Evolutionary conservation across 2,113 vertebrate genomes (phyloP), one percentile per base, ranked within the genome.

Genomic region (Irena cyanogastra): DNA sequence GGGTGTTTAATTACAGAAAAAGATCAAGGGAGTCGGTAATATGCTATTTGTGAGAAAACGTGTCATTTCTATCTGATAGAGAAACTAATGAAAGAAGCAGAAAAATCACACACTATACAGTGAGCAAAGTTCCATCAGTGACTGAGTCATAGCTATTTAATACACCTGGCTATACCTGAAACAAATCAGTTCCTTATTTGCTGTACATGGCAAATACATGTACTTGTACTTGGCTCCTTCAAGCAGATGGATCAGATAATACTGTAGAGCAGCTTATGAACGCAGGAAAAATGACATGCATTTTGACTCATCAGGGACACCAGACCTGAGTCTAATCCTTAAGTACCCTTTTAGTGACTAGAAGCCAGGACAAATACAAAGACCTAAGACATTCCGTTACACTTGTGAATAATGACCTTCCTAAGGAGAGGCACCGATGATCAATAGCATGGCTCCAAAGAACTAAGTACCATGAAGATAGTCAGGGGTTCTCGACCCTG

Each of bases 261-360:
- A 59, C 0, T 27, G 7, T 2, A 60, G 33, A 59, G 19, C 41
- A 79, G 21, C 26, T 66, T 5, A 66, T 16, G 41, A 70, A 81
- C 1, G 6, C 0, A 0, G 4, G 26, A 42, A 77, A 77, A 75
- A 35, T 14, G 5, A 50, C 22, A 26, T 6, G 11, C 6, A 13
- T 44, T 85, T 83, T 76, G 27, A 83, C 27, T 69, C 41, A 24
- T 33, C 59, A 47, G 2, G 24, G 47, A 57, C 11, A 69, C 7
- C 28, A 52, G 35, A 42, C 12, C 26, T 0, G 2, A 79, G 22
- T n/a, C 53, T 83, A 61, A 65, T 27, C 31, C 50, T 30, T 22
- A 78, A 75, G 23, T 6, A 53, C 14, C 16, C 27, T 39, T 21
- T 42, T 27, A 63, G 37, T 35, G 30, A 72, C 24, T 17, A 16